These are phyloP conservation scores for Embiotoca jacksoni DNA, from an alignment of 2,113 vertebrate genomes.

Conservation along the genomic window DNA sequence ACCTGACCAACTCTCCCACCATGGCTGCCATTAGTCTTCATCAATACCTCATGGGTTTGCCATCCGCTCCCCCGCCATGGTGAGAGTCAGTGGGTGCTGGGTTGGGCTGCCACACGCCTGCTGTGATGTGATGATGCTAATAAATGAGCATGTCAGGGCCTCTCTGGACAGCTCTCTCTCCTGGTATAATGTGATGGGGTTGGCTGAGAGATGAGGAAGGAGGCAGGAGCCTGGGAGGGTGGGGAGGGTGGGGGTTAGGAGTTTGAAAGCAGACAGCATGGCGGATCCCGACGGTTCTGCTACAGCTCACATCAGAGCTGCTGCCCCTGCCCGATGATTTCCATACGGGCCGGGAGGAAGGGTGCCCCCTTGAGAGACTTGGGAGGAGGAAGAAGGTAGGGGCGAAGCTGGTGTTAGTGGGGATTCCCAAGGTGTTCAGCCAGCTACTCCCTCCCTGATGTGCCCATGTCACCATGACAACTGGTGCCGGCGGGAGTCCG, in stretches of 20 bases:
- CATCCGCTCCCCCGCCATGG: constrained; percentile 51
- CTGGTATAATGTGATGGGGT: constrained; percentile 34
- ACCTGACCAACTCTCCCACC: constrained; percentile 43
- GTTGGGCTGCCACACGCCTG: constrained; percentile 65
- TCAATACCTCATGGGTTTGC: constrained; percentile 66
- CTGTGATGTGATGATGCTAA: constrained; percentile 69
- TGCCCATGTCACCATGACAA: constrained; percentile 85
- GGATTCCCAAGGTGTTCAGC: constrained; percentile 78
- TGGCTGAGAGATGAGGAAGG: constrained; percentile 24
- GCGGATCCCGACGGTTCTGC: constrained; percentile 43
- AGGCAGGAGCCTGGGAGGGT: constrained; percentile 14
- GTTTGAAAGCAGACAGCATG: constrained; percentile 8
- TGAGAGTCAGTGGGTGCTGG: constrained; percentile 58
- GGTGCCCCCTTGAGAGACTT: constrained; percentile 28
- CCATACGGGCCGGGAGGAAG: constrained; percentile 38
- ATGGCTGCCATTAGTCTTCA: constrained; percentile 69
- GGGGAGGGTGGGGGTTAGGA: background rate
- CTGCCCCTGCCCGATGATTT: constrained; percentile 31
- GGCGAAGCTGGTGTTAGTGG: constrained; percentile 39
- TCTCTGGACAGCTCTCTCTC: constrained; percentile 48
- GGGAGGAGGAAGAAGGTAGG: background rate
- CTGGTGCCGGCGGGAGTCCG: constrained; percentile 70
- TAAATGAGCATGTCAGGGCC: constrained; percentile 58
- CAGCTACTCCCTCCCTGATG: constrained; percentile 55
- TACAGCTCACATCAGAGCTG: constrained; percentile 45